These are phyloP conservation scores for Okapia johnstoni DNA, from an alignment of 2,113 vertebrate species.

Conservation along the genomic window DNA sequence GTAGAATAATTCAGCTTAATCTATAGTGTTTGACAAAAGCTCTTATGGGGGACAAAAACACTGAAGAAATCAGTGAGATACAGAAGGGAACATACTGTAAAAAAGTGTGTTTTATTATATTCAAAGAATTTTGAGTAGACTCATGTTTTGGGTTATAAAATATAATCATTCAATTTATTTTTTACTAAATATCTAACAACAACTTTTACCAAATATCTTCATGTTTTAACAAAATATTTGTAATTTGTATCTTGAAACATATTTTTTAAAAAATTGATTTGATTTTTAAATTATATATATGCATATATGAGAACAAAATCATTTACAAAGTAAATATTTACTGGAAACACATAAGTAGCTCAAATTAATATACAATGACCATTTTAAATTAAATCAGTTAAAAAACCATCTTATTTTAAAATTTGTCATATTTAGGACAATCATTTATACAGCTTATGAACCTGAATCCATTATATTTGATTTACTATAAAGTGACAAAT, in stretches of 20 bases:
- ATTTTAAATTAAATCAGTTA: slow-evolving; percentile 33
- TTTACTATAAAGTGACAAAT: slow-evolving; percentile 32
- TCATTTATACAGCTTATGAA: neutral
- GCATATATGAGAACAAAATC: neutral
- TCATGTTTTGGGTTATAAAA: neutral
- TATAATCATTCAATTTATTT: slow-evolving; percentile 6
- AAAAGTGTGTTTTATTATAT: neutral
- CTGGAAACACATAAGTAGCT: neutral
- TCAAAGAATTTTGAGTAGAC: neutral
- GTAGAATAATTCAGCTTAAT: neutral
- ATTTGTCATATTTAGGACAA: slow-evolving; percentile 8
- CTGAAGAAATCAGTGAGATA: neutral
- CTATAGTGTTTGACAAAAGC: neutral
- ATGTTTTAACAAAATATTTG: slow-evolving; percentile 10
- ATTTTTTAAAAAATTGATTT: neutral
- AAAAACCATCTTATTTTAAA: neutral
- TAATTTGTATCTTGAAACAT: neutral
- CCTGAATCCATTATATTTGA: slow-evolving; percentile 10
- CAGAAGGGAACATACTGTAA: neutral
- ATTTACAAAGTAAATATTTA: slow-evolving; percentile 34
- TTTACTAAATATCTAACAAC: slow-evolving; percentile 6
- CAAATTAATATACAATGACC: neutral
- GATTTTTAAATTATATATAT: slow-evolving; percentile 6
- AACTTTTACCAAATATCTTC: neutral
- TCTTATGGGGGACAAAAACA: neutral